Evolutionary conservation across 2,888 invertebrate genomes (phyloP), one percentile per base, ranked within the genome.

Genomic region (Scrobipalpa costella): DNA sequence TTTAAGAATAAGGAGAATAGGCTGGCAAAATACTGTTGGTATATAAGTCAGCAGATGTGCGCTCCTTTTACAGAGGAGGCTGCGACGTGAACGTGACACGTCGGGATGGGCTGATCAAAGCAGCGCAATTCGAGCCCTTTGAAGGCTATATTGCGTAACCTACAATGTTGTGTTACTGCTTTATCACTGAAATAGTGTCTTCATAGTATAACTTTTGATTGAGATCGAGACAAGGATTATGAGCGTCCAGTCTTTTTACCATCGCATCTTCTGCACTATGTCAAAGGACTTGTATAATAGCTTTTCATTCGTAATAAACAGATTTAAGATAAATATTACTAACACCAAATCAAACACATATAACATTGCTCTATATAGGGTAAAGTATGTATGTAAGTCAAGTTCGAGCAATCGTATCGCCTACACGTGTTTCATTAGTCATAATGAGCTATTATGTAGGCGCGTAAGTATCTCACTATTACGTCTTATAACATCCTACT

Each of bases 31-130:
- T n/a, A n/a, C n/a, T n/a, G n/a, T n/a, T n/a, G 59, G 49, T 61
- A 11, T 2, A 17, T 57, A 61, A 61, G 49, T 61, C 33, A 21
- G 49, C 60, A 61, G 60, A 61, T 61, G 60, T 9, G 34, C n/a
- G 33, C 7, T 59, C 40, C 59, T 21, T 59, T 40, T 44, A 21
- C 50, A 21, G 50, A 50, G 50, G 50, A 19, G 21, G 21, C 2
- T 50, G 19, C 50, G 50, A 15, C 17, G 50, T 11, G 50, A 50
- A 15, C n/a, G 50, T 17, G 2, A 3, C 17, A 6, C n/a, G 50
- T 11, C 5, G 34, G 34, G 34, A 7, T 34, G 34, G 34, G 6
- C 8, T 50, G 50, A 50, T 50, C 50, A 50, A 50, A 50, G 50
- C 21, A 50, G 2, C 11, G 11, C 11, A 44, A 44, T 44, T 44